These are phyloP conservation scores for Notothenia rossii DNA, from an alignment of 2,113 vertebrate species.

Conservation along the genomic window DNA sequence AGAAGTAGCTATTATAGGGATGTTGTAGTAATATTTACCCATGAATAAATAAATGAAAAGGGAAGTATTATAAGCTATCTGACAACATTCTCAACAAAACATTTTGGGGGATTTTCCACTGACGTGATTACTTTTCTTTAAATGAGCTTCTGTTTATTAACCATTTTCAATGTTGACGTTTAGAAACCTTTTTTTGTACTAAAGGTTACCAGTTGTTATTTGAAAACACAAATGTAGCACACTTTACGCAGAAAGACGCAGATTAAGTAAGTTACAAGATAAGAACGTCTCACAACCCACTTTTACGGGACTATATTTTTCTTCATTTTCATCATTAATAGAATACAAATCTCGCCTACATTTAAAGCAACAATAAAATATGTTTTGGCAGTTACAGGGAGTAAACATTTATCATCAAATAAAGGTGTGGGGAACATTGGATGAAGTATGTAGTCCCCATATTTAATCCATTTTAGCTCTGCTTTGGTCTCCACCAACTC, in stretches of 20 bases:
- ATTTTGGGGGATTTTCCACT: conserved; percentile 24
- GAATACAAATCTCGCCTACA: neutral
- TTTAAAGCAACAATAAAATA: neutral
- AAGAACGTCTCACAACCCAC: neutral
- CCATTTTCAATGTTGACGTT: neutral
- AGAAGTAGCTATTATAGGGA: neutral
- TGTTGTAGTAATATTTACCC: conserved; percentile 11
- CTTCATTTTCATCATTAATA: neutral
- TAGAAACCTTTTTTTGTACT: neutral
- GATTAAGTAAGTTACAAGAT: neutral
- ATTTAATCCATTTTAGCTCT: neutral
- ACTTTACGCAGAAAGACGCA: neutral
- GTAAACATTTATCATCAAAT: neutral
- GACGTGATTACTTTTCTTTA: neutral
- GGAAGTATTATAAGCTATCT: conserved; percentile 25
- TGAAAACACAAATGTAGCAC: neutral
- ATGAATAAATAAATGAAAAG: conserved; percentile 33
- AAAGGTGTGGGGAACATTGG: neutral
- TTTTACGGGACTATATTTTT: neutral
- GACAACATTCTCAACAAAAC: neutral
- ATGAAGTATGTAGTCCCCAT: neutral
- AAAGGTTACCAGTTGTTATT: neutral
- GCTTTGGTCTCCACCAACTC: conserved; percentile 20
- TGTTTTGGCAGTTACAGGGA: neutral
- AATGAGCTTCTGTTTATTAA: neutral